These are phyloP conservation scores for Aegotheles bennettii DNA, from an alignment of 2,113 vertebrate species.

Conservation along the genomic window DNA sequence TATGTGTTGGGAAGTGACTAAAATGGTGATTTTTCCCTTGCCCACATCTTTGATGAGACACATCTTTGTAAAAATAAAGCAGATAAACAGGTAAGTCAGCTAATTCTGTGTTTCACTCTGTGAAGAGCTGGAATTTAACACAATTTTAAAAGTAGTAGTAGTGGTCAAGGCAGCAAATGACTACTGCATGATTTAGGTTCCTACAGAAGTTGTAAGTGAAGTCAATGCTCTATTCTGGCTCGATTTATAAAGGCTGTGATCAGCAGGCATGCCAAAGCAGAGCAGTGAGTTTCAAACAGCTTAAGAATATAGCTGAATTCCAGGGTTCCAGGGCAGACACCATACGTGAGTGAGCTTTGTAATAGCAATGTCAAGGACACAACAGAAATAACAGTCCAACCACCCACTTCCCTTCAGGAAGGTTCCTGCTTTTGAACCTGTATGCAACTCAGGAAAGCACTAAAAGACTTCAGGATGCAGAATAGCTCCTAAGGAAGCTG, in stretches of 20 bases:
- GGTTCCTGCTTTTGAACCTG: neutral
- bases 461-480: neutral
- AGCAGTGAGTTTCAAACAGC: neutral
- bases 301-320: neutral
- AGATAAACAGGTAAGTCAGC: neutral
- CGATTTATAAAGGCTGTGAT: neutral
- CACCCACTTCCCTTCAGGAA: neutral
- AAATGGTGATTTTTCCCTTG: neutral
- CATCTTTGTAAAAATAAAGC: neutral
- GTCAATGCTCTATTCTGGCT: neutral
- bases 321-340: neutral
- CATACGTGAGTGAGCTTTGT: neutral
- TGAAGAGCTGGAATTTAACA: neutral
- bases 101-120: neutral
- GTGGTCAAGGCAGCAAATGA: neutral
- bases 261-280: neutral
- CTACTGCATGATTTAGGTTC: neutral
- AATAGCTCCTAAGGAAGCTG: neutral
- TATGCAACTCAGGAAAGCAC: neutral
- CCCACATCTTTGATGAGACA: neutral
- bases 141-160: neutral
- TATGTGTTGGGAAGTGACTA: rapidly evolving
- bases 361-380: neutral
- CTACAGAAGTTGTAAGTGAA: neutral
- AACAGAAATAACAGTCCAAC: neutral